These are phyloP conservation scores for Spinus olivaceus DNA, from an alignment of 2,797 vertebrate species.

Conservation along the genomic window DNA sequence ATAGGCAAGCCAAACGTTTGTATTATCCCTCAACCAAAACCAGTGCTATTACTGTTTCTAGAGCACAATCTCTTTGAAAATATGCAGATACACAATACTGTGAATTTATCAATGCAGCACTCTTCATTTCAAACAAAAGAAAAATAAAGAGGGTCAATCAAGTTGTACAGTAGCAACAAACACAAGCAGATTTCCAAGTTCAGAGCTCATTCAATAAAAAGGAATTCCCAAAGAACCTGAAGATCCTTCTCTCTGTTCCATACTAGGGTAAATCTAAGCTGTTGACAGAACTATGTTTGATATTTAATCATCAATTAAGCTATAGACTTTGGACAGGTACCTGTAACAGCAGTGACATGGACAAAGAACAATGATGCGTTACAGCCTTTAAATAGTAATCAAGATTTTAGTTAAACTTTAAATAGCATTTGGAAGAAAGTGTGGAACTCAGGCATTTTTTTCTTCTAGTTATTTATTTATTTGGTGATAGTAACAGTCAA, in stretches of 20 bases:
- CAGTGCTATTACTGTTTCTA: background rate
- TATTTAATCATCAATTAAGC: background rate
- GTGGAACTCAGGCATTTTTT: background rate
- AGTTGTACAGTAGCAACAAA: background rate
- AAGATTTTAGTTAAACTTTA: conserved; percentile 38
- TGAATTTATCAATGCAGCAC: background rate
- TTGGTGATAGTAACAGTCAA: background rate
- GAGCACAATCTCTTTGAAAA: background rate
- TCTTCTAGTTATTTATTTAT: conserved; percentile 13
- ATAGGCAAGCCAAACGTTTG: background rate
- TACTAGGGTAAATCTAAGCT: background rate
- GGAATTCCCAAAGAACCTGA: background rate
- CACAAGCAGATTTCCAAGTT: background rate
- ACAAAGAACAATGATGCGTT: background rate
- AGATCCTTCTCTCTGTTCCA: background rate
- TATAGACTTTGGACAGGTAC: background rate
- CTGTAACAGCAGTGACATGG: background rate
- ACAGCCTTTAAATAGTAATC: background rate
- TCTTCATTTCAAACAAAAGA: background rate
- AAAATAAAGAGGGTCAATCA: background rate
- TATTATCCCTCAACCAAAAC: background rate
- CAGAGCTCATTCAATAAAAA: background rate
- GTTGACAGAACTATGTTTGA: background rate
- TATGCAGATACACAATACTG: background rate
- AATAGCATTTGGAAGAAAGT: background rate